phyloP scores from a whole-genome alignment of 2,797 vertebrate species.

The Premnoplex brunnescens region DNA sequence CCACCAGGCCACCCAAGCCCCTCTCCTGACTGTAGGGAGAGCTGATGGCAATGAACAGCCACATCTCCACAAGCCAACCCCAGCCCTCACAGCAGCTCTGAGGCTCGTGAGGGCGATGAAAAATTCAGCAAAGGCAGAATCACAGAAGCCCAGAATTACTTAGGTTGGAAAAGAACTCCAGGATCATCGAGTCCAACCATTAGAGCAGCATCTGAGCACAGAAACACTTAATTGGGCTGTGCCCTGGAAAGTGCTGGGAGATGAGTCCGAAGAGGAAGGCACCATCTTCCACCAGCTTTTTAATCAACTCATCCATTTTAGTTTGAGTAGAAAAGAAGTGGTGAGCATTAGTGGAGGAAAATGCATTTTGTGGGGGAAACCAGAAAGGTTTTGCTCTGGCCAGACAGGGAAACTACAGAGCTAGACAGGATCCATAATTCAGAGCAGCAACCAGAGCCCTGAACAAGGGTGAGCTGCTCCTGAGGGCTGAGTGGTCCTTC shows the following conservation, averaged over 20 bases:
- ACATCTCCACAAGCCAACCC: background rate
- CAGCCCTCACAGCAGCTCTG: background rate
- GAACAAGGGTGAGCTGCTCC: background rate
- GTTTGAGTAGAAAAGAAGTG: background rate
- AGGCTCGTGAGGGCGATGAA: background rate
- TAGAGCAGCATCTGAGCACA: background rate
- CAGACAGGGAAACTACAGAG: background rate
- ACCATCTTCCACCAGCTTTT: background rate
- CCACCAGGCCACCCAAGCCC: background rate
- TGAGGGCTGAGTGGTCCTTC: rapidly evolving
- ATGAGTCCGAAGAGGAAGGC: background rate
- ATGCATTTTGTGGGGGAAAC: background rate
- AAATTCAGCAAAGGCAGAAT: background rate
- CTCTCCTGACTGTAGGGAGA: background rate
- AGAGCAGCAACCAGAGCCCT: background rate
- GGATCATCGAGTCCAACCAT: too few relatives aligned
- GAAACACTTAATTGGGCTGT: background rate
- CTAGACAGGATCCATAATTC: background rate
- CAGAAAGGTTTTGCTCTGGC: background rate
- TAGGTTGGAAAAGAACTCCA: background rate
- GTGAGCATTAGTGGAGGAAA: background rate
- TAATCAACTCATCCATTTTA: rapidly evolving
- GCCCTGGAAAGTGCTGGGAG: background rate
- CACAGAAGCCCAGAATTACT: background rate
- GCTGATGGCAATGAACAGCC: background rate